Evolutionary conservation across 2,888 invertebrate genomes (phyloP).

Genomic region (Neoitamus cyanurus): DNA sequence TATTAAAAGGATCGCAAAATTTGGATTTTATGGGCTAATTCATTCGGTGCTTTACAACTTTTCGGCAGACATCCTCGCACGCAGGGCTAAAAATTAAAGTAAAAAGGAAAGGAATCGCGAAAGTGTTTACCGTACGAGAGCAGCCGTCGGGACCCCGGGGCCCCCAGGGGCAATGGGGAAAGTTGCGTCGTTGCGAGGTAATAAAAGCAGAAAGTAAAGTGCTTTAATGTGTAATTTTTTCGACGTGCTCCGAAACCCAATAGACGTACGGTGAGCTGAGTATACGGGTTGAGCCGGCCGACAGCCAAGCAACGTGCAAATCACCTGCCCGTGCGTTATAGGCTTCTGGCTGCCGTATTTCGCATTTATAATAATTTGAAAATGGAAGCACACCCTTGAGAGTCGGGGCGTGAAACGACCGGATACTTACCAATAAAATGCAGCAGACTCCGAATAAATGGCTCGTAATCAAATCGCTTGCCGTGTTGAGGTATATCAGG

Average conservation of each 20-base stretch:
- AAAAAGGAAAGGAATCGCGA: neutral
- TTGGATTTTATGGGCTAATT: constrained; percentile 23
- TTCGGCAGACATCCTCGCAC: neutral
- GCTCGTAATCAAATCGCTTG: constrained; percentile 70
- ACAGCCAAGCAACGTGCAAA: neutral
- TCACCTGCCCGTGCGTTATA: neutral
- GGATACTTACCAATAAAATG: constrained; percentile 70
- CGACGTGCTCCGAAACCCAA: constrained; percentile 11
- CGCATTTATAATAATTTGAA: constrained; percentile 10
- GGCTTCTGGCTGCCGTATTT: neutral
- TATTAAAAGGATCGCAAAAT: constrained; percentile 17
- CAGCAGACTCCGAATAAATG: constrained; percentile 72
- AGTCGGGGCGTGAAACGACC: neutral
- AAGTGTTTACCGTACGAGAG: constrained; percentile 3
- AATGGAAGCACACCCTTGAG: neutral
- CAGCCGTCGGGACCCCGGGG: neutral
- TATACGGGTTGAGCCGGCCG: neutral
- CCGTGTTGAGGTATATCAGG: constrained; percentile 73
- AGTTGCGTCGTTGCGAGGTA: neutral
- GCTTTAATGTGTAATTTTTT: constrained; percentile 31
- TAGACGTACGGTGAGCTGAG: neutral
- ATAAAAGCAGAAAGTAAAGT: constrained; percentile 24
- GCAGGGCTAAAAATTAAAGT: neutral
- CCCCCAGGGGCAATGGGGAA: neutral
- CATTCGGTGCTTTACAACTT: constrained; percentile 14